Conservation (phyloP, 2,797 vertebrate genomes). For the Clarias laeviceps region DNA sequence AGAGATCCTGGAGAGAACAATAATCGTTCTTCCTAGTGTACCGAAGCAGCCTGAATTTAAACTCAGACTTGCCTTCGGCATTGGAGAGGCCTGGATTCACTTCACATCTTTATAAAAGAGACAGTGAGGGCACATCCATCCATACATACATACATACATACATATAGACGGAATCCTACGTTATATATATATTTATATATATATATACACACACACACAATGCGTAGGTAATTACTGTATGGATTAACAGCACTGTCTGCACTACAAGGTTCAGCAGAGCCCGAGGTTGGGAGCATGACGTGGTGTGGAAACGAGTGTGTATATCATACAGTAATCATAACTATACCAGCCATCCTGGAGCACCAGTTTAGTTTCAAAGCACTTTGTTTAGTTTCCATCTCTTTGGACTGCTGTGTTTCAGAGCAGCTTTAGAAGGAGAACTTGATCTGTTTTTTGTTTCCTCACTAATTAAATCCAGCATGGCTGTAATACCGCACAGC, state of each 20-base stretch:
- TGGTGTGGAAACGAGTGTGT: neutral
- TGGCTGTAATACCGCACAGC: neutral
- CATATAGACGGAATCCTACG: conserved; percentile 10
- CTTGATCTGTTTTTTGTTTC: neutral
- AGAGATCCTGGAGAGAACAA: neutral
- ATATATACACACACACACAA: neutral
- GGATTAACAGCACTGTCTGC: neutral
- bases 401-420: conserved; percentile 26
- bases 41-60: conserved; percentile 31
- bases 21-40: neutral
- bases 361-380: conserved; percentile 34
- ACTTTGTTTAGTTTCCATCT: conserved; percentile 21
- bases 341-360: neutral
- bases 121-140: conserved; percentile 30
- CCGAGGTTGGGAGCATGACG: neutral
- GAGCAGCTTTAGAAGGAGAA: neutral
- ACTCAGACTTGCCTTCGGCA: conserved; percentile 24
- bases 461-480: conserved; percentile 4
- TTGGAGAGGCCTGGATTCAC: conserved; percentile 29
- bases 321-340: conserved; percentile 11
- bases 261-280: neutral
- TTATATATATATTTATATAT: conserved; percentile 29
- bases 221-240: neutral
- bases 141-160: neutral
- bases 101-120: conserved; percentile 45